Base-by-base conservation (phyloP, 2,113 vertebrate genomes). In the Phyllopteryx taeniolatus region DNA sequence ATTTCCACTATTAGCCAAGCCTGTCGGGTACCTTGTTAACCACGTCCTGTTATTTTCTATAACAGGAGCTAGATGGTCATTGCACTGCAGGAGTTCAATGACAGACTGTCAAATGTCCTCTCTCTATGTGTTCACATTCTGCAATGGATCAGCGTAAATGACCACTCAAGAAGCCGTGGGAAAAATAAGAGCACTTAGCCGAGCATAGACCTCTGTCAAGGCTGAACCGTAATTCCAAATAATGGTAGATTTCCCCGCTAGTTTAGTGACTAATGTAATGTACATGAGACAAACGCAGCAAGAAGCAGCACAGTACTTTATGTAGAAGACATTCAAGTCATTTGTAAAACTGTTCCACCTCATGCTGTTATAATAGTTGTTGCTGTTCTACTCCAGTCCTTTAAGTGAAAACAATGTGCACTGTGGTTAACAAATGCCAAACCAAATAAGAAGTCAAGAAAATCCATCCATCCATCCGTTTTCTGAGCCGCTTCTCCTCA, bases 11-110 rank as follows among this genome's bases (percentile, higher is more conserved):
- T 47, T 64, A 70, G 70, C 75, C 76, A 56, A 68, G 85, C 12
- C 75, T 76, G 79, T 78, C 46, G 65, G 43, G 71, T 80, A 83
- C 79, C 87, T 87, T 84, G 88, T 91, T 93, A 91, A 92, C 90
- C 90, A 87, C 86, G 93, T 93, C 92, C 91, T 90, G 85, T 91
- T 92, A 93, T 93, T 93, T 90, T 93, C 83, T 77, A 70, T 77
- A 68, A 27, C 80, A 88, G 91, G 91, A 92, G 91, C 83, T 82
- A 76, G 79, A 90, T 83, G 87, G 83, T 79, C 90, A 88, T 79
- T 72, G 82, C 77, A 81, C 78, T 81, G 82, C 83, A 86, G 72
- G 83, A 72, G 83, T 84, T 87, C 71, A 83, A 88, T 86, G 77
- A 78, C 78, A 80, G 74, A 85, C 78, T 89, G 89, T 91, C 82